These are phyloP conservation scores for Gallinago nigripennis DNA, from an alignment of 2,797 vertebrate species.

Conservation along the genomic window DNA sequence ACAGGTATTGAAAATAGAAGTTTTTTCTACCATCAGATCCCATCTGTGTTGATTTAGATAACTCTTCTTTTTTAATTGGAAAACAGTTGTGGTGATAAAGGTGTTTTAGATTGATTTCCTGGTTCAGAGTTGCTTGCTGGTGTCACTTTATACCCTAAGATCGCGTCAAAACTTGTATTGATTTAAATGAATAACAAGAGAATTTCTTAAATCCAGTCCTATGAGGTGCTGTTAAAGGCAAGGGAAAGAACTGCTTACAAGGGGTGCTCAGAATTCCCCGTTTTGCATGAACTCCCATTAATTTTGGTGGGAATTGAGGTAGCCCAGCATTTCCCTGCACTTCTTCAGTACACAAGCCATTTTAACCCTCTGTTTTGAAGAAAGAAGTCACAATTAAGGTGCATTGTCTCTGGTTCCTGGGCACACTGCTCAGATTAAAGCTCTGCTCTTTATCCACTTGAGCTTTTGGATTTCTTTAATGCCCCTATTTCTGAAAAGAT, in stretches of 20 bases:
- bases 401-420: neutral
- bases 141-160: neutral
- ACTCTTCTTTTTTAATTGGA: neutral
- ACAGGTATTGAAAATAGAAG: neutral
- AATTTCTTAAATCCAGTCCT: neutral
- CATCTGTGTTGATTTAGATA: neutral
- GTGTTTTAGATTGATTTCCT: neutral
- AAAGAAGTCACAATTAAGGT: neutral
- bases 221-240: fast-evolving
- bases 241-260: fast-evolving
- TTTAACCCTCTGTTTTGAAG: neutral
- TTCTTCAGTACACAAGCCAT: neutral
- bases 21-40: neutral
- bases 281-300: neutral
- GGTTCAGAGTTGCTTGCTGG: neutral
- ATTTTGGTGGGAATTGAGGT: neutral
- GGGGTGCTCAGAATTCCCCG: fast-evolving
- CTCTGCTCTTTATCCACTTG: neutral
- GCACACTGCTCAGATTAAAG: neutral
- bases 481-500: neutral
- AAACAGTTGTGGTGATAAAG: neutral
- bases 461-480: neutral
- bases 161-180: neutral
- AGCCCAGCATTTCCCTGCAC: neutral
- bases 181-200: neutral